Base-by-base conservation (phyloP, 2,797 vertebrate genomes). In the Benthosema pterotum region DNA sequence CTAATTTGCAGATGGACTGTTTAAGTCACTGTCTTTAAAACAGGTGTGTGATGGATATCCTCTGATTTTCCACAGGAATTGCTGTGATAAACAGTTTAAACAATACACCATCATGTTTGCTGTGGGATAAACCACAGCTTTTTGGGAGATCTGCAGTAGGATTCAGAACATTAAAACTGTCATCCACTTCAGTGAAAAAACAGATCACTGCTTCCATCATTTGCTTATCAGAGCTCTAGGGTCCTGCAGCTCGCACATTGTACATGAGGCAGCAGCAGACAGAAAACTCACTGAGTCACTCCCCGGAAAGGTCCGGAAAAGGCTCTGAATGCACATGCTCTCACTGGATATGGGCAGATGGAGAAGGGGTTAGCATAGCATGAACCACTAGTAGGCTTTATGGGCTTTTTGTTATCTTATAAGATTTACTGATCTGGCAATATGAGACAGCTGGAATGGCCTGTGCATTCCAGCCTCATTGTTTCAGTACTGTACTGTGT, bases 201-300 rank as follows among this genome's bases (percentile, higher is more conserved):
- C 54, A 61, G 38, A 45, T 52, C 48, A 63, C 18, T 46, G 12
- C 18, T 17, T 9, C 54, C 56, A n/a, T 18, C 19, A 52, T 52
- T 16, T 19, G 19, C 43, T 7, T 42, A 42, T 51, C 32, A 22
- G 22, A 22, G 14, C n/a, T 8, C 43, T 51, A 48, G 2, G 32
- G 17, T 43, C 54, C 18, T 58, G 62, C 60, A 56, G 52, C 22
- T 25, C 60, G 50, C 57, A 38, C 6, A 0, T 32, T 67, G 42
- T 7, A 49, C 72, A 63, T 69, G 69, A 77, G n/a, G n/a, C n/a
- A n/a, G 75, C 68, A 70, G 53, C 18, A 57, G 55, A 25, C 15
- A 59, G 49, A 60, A 83, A 78, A 77, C 57, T 57, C 60, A 74
- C 83, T 76, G 79, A 89, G 83, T 84, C 81, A 84, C 75, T 82